Evolutionary conservation across 2,888 invertebrate species (phyloP).

Genomic region (Branchellion lobata): DNA sequence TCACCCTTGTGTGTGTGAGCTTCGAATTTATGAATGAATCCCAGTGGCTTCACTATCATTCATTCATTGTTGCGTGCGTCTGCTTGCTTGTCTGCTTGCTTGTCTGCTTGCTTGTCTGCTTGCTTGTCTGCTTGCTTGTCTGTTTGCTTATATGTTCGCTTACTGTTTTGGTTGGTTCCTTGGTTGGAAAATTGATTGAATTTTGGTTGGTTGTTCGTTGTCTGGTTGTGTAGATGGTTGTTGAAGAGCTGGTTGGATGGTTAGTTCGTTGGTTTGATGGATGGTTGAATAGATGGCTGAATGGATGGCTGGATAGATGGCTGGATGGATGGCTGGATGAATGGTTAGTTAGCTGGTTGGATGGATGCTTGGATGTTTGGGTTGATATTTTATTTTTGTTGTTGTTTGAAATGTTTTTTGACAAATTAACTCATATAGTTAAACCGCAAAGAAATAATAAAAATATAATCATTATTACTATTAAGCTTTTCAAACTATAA

Average conservation of each 20-base stretch:
- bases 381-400: neutral
- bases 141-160: neutral
- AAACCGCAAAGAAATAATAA: no score
- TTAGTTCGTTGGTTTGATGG: neutral
- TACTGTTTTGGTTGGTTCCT: neutral
- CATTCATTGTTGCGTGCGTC: no score
- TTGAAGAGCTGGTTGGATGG: neutral
- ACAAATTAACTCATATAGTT: neutral
- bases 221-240: neutral
- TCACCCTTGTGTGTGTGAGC: no score
- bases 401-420: neutral
- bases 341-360: neutral
- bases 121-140: no score
- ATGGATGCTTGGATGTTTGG: neutral
- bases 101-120: no score
- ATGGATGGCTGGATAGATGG: neutral
- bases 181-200: conserved; percentile 6
- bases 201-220: neutral
- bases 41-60: no score
- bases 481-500: no score
- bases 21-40: no score
- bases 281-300: neutral
- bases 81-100: no score
- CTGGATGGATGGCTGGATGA: neutral
- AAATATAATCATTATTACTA: no score